Percentiles rank a stretch among this genome's conserved stretches.
These are phyloP conservation scores for Myotis davidii DNA, from an alignment of 2,113 vertebrate genomes.

Conservation along the genomic window DNA sequence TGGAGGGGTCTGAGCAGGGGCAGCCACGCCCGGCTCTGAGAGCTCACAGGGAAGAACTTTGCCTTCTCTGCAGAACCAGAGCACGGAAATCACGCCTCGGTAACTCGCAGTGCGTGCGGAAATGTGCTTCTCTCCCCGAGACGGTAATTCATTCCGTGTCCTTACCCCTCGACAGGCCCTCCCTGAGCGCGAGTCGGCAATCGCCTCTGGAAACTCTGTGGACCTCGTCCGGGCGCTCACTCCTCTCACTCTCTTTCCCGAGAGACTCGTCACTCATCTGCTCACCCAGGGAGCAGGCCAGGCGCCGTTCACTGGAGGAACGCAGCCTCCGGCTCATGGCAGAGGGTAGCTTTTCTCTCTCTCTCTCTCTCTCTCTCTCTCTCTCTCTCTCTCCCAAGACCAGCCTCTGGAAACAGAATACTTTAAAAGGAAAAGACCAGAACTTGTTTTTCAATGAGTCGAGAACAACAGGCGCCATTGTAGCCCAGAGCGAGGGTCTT, in stretches of 20 bases:
- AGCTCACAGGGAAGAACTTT: neutral
- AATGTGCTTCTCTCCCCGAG: slow-evolving; percentile 30
- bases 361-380: too few relatives aligned
- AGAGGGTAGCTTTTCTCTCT: neutral
- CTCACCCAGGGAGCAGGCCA: slow-evolving; percentile 60
- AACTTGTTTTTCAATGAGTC: slow-evolving; percentile 71
- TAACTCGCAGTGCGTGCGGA: slow-evolving; percentile 54
- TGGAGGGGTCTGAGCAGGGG: slow-evolving; percentile 7
- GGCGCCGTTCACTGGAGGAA: neutral
- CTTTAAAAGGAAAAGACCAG: slow-evolving; percentile 76
- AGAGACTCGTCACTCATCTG: slow-evolving; percentile 51
- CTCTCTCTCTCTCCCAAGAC: neutral
- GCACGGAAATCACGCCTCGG: slow-evolving; percentile 23
- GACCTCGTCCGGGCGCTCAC: neutral
- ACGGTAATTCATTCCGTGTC: slow-evolving; percentile 56
- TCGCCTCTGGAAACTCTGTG: slow-evolving; percentile 51
- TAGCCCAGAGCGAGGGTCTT: slow-evolving; percentile 59
- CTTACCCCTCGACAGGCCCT: slow-evolving; percentile 33
- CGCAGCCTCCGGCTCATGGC: slow-evolving; percentile 29
- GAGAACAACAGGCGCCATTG: slow-evolving; percentile 71
- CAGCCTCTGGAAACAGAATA: slow-evolving; percentile 72
- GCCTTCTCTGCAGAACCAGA: neutral
- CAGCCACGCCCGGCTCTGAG: neutral
- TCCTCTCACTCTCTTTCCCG: neutral
- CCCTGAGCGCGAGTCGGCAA: slow-evolving; percentile 62